phyloP scores from a whole-genome alignment of 2,797 vertebrate species.

The Australoheros facetus region DNA sequence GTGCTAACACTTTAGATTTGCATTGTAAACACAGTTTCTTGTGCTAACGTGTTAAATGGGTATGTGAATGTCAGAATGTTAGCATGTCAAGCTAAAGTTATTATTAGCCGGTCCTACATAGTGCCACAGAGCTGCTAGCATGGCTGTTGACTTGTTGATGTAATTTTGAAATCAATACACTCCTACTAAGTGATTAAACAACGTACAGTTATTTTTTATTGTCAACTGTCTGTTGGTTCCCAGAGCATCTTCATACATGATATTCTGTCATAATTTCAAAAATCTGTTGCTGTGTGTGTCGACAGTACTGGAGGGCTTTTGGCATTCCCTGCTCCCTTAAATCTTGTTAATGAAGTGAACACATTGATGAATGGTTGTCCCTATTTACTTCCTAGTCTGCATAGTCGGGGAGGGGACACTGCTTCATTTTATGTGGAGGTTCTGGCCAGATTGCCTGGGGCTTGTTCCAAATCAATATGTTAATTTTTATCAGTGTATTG shows the following conservation, averaged over 20 bases:
- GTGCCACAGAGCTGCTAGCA: not conserved
- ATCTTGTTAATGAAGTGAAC: slow-evolving; percentile 62
- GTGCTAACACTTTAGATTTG: not conserved
- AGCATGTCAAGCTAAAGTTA: not conserved
- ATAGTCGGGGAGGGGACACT: slow-evolving; percentile 25
- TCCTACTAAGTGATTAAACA: not conserved
- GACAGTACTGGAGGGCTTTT: slow-evolving; percentile 44
- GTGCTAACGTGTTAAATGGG: not conserved
- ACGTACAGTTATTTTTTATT: not conserved
- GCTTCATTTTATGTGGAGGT: slow-evolving; percentile 16
- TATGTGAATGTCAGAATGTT: not conserved
- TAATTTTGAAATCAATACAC: not conserved
- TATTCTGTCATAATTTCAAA: not conserved
- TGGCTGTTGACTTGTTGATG: not conserved
- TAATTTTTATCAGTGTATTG: slow-evolving; percentile 13
- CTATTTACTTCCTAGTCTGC: slow-evolving; percentile 31
- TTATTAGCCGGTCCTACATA: not conserved
- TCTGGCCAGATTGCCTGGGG: slow-evolving; percentile 26
- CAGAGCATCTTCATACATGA: not conserved
- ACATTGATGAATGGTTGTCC: slow-evolving; percentile 53
- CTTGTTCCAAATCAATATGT: slow-evolving; percentile 23
- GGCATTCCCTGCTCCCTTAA: slow-evolving; percentile 25
- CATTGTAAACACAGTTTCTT: no score
- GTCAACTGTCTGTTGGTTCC: not conserved
- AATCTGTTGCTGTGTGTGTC: not conserved